Conservation (phyloP, 2,888 invertebrate genomes). For the Xanthia togata region DNA sequence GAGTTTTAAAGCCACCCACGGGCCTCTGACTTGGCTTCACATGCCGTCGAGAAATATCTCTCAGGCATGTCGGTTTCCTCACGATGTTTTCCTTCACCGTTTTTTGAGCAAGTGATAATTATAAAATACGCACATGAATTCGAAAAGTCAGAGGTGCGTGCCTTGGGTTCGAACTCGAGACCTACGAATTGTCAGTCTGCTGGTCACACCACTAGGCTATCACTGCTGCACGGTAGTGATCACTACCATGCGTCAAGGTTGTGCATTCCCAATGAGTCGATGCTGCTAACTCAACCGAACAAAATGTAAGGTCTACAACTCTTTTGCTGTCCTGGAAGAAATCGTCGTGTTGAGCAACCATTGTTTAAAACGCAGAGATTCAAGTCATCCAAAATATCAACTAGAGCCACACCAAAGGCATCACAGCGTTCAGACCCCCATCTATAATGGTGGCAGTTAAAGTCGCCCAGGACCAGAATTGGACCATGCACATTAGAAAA, state of each 20-base stretch:
- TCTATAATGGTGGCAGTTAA: background rate
- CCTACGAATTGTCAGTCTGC: no score
- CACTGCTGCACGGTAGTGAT: no score
- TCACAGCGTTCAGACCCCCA: background rate
- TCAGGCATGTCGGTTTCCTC: no score
- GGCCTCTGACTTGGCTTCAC: no score
- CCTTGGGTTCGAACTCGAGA: no score
- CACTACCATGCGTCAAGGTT: background rate
- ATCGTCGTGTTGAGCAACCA: background rate
- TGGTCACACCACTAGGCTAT: no score
- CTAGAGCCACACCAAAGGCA: background rate
- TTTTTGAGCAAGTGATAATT: no score
- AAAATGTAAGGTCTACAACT: slow-evolving; percentile 7
- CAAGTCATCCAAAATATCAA: background rate
- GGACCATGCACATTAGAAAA: background rate
- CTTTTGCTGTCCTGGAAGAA: background rate
- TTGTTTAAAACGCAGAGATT: background rate
- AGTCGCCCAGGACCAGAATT: background rate
- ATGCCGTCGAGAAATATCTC: no score
- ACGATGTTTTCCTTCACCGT: no score
- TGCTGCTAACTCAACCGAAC: background rate
- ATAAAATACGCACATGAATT: no score
- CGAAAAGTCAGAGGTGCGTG: no score
- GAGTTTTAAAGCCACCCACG: no score
- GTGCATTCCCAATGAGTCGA: background rate